Base-by-base conservation (phyloP, 2,797 vertebrate genomes). In the Mus caroli region DNA sequence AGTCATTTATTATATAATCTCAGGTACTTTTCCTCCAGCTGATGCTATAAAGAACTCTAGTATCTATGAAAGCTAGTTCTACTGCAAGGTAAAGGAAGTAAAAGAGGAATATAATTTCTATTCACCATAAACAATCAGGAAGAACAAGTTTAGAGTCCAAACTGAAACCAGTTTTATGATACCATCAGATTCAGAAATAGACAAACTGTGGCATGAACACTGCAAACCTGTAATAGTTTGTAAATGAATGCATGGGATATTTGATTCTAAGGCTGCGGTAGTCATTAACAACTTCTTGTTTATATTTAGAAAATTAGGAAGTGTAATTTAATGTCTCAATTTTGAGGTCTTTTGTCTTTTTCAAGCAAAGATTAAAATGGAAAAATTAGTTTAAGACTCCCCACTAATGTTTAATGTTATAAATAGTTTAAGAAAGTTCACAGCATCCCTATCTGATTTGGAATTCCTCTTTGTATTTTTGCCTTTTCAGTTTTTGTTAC, bases 351-450 rank as follows among this genome's bases (percentile, higher is more conserved):
- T 92, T 94, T 90, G 31, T 26, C 40, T 11, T 92, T 94, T 77
- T 11, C 46, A 58, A 88, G 58, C 93, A 50, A 90, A 96, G 94
- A 87, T 17, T 52, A 2, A 50, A 87, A 46, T 34, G 31, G 4
- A 50, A 26, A 91, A 75, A 54, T 58, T 26, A 80, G 2, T 13
- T 77, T 84, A 60, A 43, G 15, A 11, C 24, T 37, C 19, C 50
- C 28, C 15, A 67, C 4, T 52, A 89, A 76, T 79, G 40, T 64
- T 92, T 43, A 17, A 13, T 58, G 13, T 58, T 90, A n/a, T 75
- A 54, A 93, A 93, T 2, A 15, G 34, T 93, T 93, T 95, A n/a
- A n/a, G 46, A 54, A 96, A 94, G 15, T 75, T 58, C 34, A 69
- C 56, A 77, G 12, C 12, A n/a, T 67, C 52, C 6, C 10, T 67